Evolutionary conservation across 2,888 invertebrate genomes (phyloP).

Genomic region (Xylocampa areola): DNA sequence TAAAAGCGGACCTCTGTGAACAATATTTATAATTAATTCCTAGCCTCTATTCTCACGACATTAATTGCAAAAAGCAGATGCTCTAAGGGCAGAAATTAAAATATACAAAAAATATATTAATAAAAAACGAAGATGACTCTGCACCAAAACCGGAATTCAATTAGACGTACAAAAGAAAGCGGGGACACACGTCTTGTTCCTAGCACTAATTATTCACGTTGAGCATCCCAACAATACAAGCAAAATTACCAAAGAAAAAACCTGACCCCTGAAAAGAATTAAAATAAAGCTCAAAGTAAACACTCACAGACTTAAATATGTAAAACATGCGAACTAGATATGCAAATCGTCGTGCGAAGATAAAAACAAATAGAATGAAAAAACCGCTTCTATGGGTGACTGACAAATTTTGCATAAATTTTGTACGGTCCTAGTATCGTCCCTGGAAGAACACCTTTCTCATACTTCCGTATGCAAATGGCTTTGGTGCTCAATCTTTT

Average conservation of each 20-base stretch:
- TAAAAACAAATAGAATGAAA: slow-evolving; percentile 86
- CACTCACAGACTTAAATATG: slow-evolving; percentile 84
- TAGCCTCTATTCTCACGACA: slow-evolving; percentile 85
- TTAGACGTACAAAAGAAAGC: slow-evolving; percentile 85
- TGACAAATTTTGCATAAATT: slow-evolving; percentile 86
- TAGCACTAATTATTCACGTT: slow-evolving; percentile 83
- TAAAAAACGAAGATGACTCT: slow-evolving; percentile 84
- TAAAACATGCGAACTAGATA: slow-evolving; percentile 86
- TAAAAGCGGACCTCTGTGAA: slow-evolving; percentile 52
- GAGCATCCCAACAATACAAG: slow-evolving; percentile 79
- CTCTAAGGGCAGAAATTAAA: slow-evolving; percentile 77
- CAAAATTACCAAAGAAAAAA: slow-evolving; percentile 79
- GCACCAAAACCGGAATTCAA: slow-evolving; percentile 88
- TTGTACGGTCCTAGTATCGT: slow-evolving; percentile 71
- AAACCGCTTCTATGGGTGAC: slow-evolving; percentile 85
- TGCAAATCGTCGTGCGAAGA: slow-evolving; percentile 89
- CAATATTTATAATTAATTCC: slow-evolving; percentile 76
- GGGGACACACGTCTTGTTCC: slow-evolving; percentile 85
- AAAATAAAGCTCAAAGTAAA: slow-evolving; percentile 87
- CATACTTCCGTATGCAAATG: slow-evolving; percentile 87
- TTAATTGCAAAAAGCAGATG: slow-evolving; percentile 86
- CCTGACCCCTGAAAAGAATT: slow-evolving; percentile 84
- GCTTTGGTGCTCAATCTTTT: slow-evolving; percentile 85
- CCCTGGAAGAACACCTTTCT: slow-evolving; percentile 81
- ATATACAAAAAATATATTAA: slow-evolving; percentile 76